A percentile compares a stretch with the other conserved stretches of the same genome.
Evolutionary conservation across 2,888 invertebrate genomes (phyloP).

Genomic region (Ctenicera cuprea): DNA sequence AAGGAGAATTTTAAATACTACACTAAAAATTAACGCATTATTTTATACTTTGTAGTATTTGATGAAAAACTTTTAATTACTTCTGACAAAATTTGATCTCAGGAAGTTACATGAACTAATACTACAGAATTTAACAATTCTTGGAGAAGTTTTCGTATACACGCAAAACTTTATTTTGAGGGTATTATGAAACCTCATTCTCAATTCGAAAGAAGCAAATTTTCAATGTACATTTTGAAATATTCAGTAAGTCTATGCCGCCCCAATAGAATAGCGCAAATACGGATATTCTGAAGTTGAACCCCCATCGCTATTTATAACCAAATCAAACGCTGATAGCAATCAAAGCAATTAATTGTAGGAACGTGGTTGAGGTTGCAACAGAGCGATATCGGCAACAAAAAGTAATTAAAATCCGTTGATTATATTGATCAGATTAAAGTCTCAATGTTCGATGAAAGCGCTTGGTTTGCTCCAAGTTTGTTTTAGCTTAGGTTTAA

Average conservation of each 20-base stretch:
- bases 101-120: too few species aligned
- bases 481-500: background rate
- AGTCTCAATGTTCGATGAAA: background rate
- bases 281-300: background rate
- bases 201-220: background rate
- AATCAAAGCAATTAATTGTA: constrained; percentile 15
- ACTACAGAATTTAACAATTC: background rate
- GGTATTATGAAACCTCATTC: too few species aligned
- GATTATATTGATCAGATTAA: constrained; percentile 18
- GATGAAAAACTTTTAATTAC: too few species aligned
- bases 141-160: too few species aligned
- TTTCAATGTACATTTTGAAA: background rate
- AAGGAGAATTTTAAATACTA: too few species aligned
- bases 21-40: too few species aligned
- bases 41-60: too few species aligned
- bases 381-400: constrained; percentile 9
- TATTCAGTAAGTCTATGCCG: background rate
- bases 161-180: too few species aligned
- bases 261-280: background rate
- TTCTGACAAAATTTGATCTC: too few species aligned
- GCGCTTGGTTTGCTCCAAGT: background rate
- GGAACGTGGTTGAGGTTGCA: background rate
- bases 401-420: constrained; percentile 10
- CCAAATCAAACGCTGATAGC: constrained; percentile 16
- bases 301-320: constrained; percentile 5